phyloP scores from a whole-genome alignment of 1,140 invertebrate genomes.

The Drosophila simulans region DNA sequence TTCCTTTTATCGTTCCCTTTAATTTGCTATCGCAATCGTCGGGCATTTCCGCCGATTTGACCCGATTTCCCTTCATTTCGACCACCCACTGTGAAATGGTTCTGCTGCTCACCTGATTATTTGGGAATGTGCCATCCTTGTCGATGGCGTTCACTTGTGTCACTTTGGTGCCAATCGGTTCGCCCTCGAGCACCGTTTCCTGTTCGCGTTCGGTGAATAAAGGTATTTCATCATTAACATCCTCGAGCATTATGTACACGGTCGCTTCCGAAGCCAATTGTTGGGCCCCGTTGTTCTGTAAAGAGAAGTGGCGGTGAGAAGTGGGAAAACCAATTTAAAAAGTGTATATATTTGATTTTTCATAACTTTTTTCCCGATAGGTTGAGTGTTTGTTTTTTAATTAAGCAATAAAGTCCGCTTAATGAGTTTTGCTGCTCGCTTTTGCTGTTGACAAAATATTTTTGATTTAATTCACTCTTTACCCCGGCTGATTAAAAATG shows the following conservation, averaged over 20 bases:
- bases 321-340: conserved; percentile 21
- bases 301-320: conserved; percentile 12
- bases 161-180: conserved; percentile 96
- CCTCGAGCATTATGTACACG: conserved; percentile 96
- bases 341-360: conserved; percentile 21
- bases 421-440: conserved; percentile 11
- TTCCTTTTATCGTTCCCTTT: conserved; percentile 31
- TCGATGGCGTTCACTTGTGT: conserved; percentile 98
- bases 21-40: conserved; percentile 67
- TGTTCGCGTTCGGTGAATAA: conserved; percentile 97
- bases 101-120: conserved; percentile 91
- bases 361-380: conserved; percentile 5
- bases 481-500: conserved; percentile 39
- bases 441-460: conserved; percentile 27
- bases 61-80: conserved; percentile 19
- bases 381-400: conserved; percentile 40
- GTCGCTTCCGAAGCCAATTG: conserved; percentile 97
- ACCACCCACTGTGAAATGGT: neutral
- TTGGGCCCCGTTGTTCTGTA: conserved; percentile 96
- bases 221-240: conserved; percentile 98
- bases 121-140: conserved; percentile 97
- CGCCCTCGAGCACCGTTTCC: conserved; percentile 96
- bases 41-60: conserved; percentile 54
- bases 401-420: conserved; percentile 33
- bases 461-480: conserved; percentile 34